Conservation (phyloP, 2,888 invertebrate genomes). For the Argyra leucocephala region DNA sequence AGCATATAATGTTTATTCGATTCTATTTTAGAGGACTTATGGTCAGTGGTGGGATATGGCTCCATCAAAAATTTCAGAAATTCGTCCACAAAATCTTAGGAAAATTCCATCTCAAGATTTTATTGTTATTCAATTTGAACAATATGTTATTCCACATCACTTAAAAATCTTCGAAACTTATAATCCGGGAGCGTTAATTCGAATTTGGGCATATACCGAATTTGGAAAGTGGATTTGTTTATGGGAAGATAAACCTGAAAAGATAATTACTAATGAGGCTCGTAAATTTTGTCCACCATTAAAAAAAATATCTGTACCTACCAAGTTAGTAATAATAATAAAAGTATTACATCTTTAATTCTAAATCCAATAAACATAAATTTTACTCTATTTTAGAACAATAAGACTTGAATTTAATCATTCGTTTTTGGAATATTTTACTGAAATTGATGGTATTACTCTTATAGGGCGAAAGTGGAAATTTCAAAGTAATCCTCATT, state of each 20-base stretch:
- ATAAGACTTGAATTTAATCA: constrained; percentile 82
- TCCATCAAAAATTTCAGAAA: constrained; percentile 60
- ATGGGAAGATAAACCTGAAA: constrained; percentile 54
- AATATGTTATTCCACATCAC: constrained; percentile 39
- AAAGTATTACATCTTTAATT: too few relatives aligned
- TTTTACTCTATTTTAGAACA: constrained; percentile 48
- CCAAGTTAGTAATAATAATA: constrained; percentile 44
- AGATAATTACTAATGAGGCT: constrained; percentile 48
- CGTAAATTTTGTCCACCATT: constrained; percentile 70
- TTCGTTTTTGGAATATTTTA: constrained; percentile 69
- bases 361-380: constrained; percentile 18
- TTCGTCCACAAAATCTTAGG: constrained; percentile 63
- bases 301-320: constrained; percentile 48
- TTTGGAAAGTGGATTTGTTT: constrained; percentile 57
- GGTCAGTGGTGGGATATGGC: constrained; percentile 76
- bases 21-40: constrained; percentile 62
- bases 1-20: too few relatives aligned
- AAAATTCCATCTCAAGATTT: constrained; percentile 65
- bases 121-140: constrained; percentile 48
- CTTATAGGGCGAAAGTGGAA: constrained; percentile 55
- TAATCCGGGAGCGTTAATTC: constrained; percentile 73
- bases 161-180: constrained; percentile 75
- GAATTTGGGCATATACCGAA: constrained; percentile 60
- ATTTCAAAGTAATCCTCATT: constrained; percentile 28
- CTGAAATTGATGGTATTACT: constrained; percentile 76